These are phyloP conservation scores for Dendrolimus punctatus DNA, from an alignment of 1,140 invertebrate genomes.

Conservation along the genomic window DNA sequence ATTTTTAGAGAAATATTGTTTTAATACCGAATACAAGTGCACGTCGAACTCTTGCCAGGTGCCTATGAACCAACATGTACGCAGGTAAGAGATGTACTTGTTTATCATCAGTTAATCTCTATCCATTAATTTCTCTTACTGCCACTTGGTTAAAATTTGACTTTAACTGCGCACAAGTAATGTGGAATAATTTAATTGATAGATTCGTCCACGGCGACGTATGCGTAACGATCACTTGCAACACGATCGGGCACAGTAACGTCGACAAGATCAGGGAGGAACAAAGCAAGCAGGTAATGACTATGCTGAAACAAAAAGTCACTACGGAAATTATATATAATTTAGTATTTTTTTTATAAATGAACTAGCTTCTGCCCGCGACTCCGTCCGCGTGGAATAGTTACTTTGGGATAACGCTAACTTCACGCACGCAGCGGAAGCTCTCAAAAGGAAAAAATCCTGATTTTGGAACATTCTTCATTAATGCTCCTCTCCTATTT, in stretches of 20 bases:
- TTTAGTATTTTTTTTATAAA: too few species aligned
- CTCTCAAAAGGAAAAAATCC: too few species aligned
- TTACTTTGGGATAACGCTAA: too few species aligned
- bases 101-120: neutral
- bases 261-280: conserved; percentile 49
- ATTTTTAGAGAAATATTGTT: conserved; percentile 95
- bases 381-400: too few species aligned
- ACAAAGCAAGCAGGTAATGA: conserved; percentile 48
- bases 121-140: too few species aligned
- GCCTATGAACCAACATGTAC: conserved; percentile 91
- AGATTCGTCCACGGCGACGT: conserved; percentile 86
- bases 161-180: neutral
- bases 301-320: neutral
- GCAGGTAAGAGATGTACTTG: conserved; percentile 57
- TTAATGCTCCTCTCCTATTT: too few species aligned
- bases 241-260: conserved; percentile 60
- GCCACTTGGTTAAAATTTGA: too few species aligned
- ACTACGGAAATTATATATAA: too few species aligned
- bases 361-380: too few species aligned
- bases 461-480: too few species aligned
- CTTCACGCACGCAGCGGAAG: too few species aligned
- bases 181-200: neutral
- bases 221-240: conserved; percentile 75
- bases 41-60: conserved; percentile 85
- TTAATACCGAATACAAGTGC: conserved; percentile 87